Base-by-base conservation (phyloP, 2,113 vertebrate species). In the Stigmatopora nigra region DNA sequence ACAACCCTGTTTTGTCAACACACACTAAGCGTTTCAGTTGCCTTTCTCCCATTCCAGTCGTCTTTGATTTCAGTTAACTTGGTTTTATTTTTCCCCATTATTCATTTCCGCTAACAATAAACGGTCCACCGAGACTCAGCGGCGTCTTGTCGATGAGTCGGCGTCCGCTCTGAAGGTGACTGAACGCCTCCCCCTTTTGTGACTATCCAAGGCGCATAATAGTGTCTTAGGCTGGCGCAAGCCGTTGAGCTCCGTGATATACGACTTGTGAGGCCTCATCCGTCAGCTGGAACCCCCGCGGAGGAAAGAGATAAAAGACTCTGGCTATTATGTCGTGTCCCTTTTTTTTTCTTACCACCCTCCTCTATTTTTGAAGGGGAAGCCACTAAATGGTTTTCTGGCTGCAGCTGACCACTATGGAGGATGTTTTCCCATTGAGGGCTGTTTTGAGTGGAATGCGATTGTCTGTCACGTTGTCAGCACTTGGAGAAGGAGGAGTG, bases 221-320 rank as follows among this genome's bases (percentile, higher is more conserved):
- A 76, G 72, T 9, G 38, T 71, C 65, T 81, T 68, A 75, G 82
- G 79, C 80, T 81, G 25, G 9, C 67, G 72, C 69, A 63, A 46
- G 62, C 56, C 47, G 72, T 76, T 72, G 71, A 73, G 52, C 78
- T 70, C 66, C 73, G 75, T 88, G 84, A 88, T 86, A 63, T 87
- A 87, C 79, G 68, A 31, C 51, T 19, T 38, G 56, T 67, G 64
- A 67, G 65, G 75, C 67, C 84, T 84, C 80, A 85, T 85, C 84
- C 77, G 63, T 82, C 77, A 72, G 72, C 72, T 31, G 79, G 67
- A 66, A 59, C 72, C 65, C 35, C 36, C 48, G 67, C 75, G 72
- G 70, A 70, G 68, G 68, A 75, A 65, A 65, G 66, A 79, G 82
- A 87, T 82, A 77, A 80, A 86, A 76, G 78, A 83, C 73, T 74